Evolutionary conservation across 2,888 invertebrate genomes (phyloP).

Genomic region (Drosophila mimica): DNA sequence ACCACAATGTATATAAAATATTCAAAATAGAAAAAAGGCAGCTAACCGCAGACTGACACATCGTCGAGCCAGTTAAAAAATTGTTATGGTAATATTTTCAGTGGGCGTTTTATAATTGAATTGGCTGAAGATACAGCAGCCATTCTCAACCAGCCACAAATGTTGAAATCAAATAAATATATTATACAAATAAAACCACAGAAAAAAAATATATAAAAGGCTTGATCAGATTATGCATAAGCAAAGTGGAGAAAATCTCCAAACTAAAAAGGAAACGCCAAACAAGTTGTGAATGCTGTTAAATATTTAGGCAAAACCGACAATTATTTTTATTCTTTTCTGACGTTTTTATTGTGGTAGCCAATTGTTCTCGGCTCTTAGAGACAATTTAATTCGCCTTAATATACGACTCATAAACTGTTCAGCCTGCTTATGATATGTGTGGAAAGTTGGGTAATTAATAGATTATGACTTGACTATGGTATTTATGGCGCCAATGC

Average conservation of each 20-base stretch:
- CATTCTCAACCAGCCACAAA: slow-evolving; percentile 34
- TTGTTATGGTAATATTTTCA: slow-evolving; percentile 72
- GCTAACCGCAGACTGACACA: slow-evolving; percentile 55
- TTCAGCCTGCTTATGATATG: slow-evolving; percentile 61
- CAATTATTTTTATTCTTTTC: slow-evolving; percentile 23
- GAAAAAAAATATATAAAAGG: slow-evolving; percentile 1
- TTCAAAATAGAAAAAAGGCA: slow-evolving; percentile 66
- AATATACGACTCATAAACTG: slow-evolving; percentile 47
- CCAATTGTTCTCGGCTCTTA: slow-evolving; percentile 26
- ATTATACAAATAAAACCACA: slow-evolving; percentile 35
- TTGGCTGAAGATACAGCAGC: slow-evolving; percentile 44
- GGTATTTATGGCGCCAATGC: slow-evolving; percentile 75
- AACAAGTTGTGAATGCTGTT: slow-evolving; percentile 34
- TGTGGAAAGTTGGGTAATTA: slow-evolving; percentile 77
- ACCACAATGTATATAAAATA: slow-evolving; percentile 62
- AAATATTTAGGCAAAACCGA: slow-evolving; percentile 17
- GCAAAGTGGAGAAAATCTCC: slow-evolving; percentile 35
- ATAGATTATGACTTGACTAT: slow-evolving; percentile 71
- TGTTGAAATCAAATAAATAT: slow-evolving; percentile 68
- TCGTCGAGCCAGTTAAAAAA: slow-evolving; percentile 72
- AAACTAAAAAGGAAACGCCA: slow-evolving; percentile 48
- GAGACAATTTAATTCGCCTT: slow-evolving; percentile 29
- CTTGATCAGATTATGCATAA: slow-evolving; percentile 43
- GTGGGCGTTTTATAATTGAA: slow-evolving; percentile 78
- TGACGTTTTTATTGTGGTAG: slow-evolving; percentile 19